Conservation (phyloP, 2,113 vertebrate species). For the Rhinoptilus africanus region DNA sequence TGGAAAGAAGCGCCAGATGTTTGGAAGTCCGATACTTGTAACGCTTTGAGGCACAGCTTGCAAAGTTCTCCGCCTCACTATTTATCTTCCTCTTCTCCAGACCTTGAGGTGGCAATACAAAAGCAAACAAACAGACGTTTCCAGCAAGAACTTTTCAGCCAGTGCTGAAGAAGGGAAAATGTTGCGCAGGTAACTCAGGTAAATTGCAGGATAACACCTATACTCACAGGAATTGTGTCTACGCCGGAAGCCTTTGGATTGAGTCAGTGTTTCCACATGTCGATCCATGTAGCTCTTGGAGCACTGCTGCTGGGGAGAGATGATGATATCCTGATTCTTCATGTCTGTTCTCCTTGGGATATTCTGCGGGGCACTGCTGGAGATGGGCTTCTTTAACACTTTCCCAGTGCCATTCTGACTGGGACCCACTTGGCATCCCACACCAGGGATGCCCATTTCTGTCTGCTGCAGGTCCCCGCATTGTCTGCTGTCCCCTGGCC, state of each 20-base stretch:
- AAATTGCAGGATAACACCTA: fast-evolving
- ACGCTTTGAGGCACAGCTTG: background rate
- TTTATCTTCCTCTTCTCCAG: background rate
- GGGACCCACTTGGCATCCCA: slow-evolving; percentile 65
- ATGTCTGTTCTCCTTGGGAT: slow-evolving; percentile 83
- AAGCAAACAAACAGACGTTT: background rate
- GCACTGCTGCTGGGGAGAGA: slow-evolving; percentile 85
- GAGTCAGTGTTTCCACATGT: slow-evolving; percentile 80
- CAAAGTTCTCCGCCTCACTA: background rate
- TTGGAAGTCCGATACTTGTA: background rate
- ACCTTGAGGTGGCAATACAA: background rate
- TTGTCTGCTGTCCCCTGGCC: slow-evolving; percentile 59
- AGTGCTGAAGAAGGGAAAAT: background rate
- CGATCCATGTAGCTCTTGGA: slow-evolving; percentile 93
- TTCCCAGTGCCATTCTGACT: slow-evolving; percentile 76
- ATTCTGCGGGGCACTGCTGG: slow-evolving; percentile 80
- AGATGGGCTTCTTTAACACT: slow-evolving; percentile 65
- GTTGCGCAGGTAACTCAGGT: no score
- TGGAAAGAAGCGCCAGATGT: background rate
- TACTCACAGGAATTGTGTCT: slow-evolving; percentile 96
- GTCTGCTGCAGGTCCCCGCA: slow-evolving; percentile 68
- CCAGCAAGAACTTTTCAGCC: background rate
- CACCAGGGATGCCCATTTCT: slow-evolving; percentile 35
- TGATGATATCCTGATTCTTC: slow-evolving; percentile 68
- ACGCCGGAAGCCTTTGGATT: slow-evolving; percentile 88